Percentiles rank a stretch among this genome's conserved stretches.
Evolutionary conservation across 2,797 vertebrate genomes (phyloP).

Genomic region (Epinephelus coioides): DNA sequence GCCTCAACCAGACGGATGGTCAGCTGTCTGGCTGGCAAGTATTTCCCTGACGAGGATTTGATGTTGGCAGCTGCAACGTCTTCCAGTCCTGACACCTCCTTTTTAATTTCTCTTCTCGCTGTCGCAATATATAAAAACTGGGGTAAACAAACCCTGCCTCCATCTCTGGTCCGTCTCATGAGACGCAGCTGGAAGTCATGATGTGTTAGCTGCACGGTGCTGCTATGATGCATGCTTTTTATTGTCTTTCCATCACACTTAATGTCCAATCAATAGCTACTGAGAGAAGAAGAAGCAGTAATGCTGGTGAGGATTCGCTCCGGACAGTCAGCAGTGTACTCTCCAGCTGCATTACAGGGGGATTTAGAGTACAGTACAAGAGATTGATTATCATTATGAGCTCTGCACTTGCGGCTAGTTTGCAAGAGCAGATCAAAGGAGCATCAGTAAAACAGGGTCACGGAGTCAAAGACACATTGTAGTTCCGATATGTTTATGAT

Average conservation of each 20-base stretch:
- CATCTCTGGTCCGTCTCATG: not conserved
- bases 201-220: slow-evolving; percentile 1
- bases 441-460: not conserved
- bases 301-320: slow-evolving; percentile 39
- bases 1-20: slow-evolving; percentile 30
- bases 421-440: slow-evolving; percentile 52
- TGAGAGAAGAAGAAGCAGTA: slow-evolving; percentile 24
- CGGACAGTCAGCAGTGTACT: slow-evolving; percentile 19
- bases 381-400: slow-evolving; percentile 63
- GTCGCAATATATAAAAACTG: slow-evolving; percentile 15
- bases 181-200: slow-evolving; percentile 20
- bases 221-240: slow-evolving; percentile 31
- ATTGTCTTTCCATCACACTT: slow-evolving; percentile 35
- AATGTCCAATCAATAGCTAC: slow-evolving; percentile 53
- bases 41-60: slow-evolving; percentile 27
- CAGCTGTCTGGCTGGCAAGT: slow-evolving; percentile 25
- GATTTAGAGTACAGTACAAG: slow-evolving; percentile 62
- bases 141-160: slow-evolving; percentile 26
- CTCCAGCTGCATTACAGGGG: slow-evolving; percentile 51
- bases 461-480: slow-evolving; percentile 6
- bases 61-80: slow-evolving; percentile 25
- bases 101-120: slow-evolving; percentile 3
- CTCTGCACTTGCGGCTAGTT: slow-evolving; percentile 19
- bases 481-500: slow-evolving; percentile 4
- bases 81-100: slow-evolving; percentile 26